Evolutionary conservation across 2,888 invertebrate genomes (phyloP).

Genomic region (Minunthozetes semirufus): DNA sequence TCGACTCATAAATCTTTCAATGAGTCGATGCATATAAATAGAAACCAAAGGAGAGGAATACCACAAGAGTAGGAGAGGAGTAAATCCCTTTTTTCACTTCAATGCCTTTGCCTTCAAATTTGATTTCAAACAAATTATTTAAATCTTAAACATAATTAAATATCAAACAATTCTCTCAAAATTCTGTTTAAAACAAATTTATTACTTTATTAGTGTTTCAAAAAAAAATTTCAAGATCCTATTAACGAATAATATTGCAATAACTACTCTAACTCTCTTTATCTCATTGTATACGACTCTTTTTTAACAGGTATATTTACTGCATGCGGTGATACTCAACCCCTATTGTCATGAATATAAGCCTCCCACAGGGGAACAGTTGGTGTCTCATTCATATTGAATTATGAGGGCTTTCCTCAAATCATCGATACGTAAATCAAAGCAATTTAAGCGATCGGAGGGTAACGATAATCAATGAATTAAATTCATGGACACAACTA

Average conservation of each 20-base stretch:
- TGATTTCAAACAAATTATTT: neutral
- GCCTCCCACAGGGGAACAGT: neutral
- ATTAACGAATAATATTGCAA: no score
- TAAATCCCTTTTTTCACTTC: neutral
- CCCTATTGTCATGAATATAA: neutral
- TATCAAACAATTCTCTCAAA: neutral
- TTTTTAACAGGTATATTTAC: no score
- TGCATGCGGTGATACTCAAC: no score
- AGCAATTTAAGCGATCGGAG: neutral
- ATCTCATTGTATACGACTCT: no score
- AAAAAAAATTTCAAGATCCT: neutral
- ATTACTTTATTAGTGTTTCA: neutral
- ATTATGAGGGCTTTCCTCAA: neutral
- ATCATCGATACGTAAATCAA: constrained; percentile 4
- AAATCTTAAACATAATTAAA: neutral
- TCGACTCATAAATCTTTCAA: constrained; percentile 25
- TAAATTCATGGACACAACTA: neutral
- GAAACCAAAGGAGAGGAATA: no score
- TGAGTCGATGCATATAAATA: constrained; percentile 12
- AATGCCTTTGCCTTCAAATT: constrained; percentile 5
- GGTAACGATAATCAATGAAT: constrained; percentile 7
- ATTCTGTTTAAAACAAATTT: neutral
- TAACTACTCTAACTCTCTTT: no score
- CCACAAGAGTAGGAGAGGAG: no score
- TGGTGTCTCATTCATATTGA: neutral